A percentile compares a stretch with the other conserved stretches of the same genome.
These are phyloP conservation scores for Zonitis immaculata DNA, from an alignment of 2,888 invertebrate genomes.

Conservation along the genomic window DNA sequence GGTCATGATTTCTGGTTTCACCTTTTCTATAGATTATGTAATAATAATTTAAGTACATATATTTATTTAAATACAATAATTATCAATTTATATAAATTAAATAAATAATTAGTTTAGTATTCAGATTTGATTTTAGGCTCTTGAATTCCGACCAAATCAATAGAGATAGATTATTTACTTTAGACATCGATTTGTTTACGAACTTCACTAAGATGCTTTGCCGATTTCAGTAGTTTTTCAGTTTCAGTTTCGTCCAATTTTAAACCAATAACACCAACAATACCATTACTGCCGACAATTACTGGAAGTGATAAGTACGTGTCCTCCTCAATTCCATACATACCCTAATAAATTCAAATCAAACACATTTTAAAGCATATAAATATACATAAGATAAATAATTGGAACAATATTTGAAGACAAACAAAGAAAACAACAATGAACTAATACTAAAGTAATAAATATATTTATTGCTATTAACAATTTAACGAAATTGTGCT, in stretches of 20 bases:
- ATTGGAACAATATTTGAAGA: background rate
- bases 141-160: no score
- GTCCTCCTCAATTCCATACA: background rate
- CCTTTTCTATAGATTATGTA: background rate
- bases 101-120: no score
- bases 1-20: background rate
- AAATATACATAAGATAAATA: no score
- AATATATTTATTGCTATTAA: no score
- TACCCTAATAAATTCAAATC: background rate
- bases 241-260: background rate
- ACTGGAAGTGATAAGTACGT: background rate
- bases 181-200: background rate
- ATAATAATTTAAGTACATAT: background rate
- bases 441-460: no score
- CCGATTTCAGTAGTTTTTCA: background rate
- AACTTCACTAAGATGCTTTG: background rate
- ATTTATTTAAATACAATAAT: background rate
- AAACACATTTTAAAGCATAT: background rate
- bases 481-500: no score
- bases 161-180: no score
- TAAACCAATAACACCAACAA: background rate
- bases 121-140: no score
- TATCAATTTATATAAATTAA: no score
- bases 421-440: no score
- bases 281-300: background rate